Evolutionary conservation across 2,888 invertebrate species (phyloP).

Genomic region (Deilephila porcellus): DNA sequence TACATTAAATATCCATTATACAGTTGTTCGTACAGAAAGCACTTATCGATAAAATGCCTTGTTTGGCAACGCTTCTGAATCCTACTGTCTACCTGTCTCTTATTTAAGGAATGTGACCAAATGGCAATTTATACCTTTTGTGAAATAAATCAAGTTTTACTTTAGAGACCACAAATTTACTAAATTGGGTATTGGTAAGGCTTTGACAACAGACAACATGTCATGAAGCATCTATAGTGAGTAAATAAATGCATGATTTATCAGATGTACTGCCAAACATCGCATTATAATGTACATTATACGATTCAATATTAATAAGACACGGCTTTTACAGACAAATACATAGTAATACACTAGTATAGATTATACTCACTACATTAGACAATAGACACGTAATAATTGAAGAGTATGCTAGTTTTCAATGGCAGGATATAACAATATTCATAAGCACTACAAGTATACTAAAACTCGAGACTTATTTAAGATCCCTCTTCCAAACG

Average conservation of each 20-base stretch:
- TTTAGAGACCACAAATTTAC: too few relatives aligned
- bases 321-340: slow-evolving; percentile 59
- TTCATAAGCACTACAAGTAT: background rate
- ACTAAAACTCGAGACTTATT: background rate
- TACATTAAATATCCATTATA: slow-evolving; percentile 33
- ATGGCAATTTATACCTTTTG: background rate
- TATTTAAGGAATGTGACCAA: background rate
- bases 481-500: slow-evolving; percentile 32
- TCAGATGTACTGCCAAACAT: background rate
- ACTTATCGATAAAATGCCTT: slow-evolving; percentile 33
- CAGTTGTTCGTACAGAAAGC: slow-evolving; percentile 37
- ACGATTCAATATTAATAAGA: slow-evolving; percentile 60
- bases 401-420: slow-evolving; percentile 21
- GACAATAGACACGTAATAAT: slow-evolving; percentile 27
- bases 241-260: background rate
- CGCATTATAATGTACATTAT: slow-evolving; percentile 33
- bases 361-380: slow-evolving; percentile 39
- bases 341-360: slow-evolving; percentile 35
- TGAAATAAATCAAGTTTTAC: background rate
- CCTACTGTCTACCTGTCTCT: background rate
- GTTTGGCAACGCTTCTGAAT: background rate
- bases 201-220: background rate
- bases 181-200: too few relatives aligned
- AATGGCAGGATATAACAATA: slow-evolving; percentile 35
- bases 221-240: background rate